Percentiles rank a stretch among this genome's conserved stretches.
phyloP scores from a whole-genome alignment of 2,797 vertebrate species.

The Gambelia wislizenii region DNA sequence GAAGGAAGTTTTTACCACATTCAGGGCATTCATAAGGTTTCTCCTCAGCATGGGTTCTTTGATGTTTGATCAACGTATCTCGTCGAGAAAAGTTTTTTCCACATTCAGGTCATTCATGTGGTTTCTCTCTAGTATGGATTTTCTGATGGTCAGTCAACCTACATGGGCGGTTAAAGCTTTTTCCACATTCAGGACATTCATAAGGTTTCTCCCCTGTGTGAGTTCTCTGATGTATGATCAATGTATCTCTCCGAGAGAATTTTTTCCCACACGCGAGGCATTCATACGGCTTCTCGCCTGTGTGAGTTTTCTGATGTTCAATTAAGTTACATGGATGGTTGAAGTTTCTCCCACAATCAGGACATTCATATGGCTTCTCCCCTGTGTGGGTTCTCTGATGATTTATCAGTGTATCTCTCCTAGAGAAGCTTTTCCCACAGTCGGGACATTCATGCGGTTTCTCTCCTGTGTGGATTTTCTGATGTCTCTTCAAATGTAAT shows the following conservation, averaged over 20 bases:
- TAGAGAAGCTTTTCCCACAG: slow-evolving; percentile 68
- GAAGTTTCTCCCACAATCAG: no score
- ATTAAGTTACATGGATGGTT: no score
- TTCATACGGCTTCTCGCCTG: neutral
- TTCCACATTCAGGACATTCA: neutral
- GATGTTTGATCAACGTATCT: slow-evolving; percentile 10
- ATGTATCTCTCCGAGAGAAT: no score
- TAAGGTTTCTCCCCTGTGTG: no score
- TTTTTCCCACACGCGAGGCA: neutral
- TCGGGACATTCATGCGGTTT: slow-evolving; percentile 52
- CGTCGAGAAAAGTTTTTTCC: slow-evolving; percentile 6
- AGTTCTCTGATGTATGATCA: neutral
- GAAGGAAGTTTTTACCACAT: slow-evolving; percentile 68
- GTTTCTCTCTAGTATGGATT: neutral
- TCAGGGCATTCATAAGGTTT: no score
- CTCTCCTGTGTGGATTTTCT: neutral
- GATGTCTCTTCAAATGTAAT: neutral
- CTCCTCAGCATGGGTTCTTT: neutral
- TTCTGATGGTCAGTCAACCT: neutral
- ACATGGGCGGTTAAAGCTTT: neutral
- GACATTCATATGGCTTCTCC: no score
- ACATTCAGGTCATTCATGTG: neutral
- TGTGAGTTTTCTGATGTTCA: no score
- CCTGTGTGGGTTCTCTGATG: neutral
- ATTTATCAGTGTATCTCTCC: neutral